Percentiles rank a stretch among this genome's conserved stretches.
Evolutionary conservation across 2,797 vertebrate species (phyloP).

Genomic region (Lithobates pipiens): DNA sequence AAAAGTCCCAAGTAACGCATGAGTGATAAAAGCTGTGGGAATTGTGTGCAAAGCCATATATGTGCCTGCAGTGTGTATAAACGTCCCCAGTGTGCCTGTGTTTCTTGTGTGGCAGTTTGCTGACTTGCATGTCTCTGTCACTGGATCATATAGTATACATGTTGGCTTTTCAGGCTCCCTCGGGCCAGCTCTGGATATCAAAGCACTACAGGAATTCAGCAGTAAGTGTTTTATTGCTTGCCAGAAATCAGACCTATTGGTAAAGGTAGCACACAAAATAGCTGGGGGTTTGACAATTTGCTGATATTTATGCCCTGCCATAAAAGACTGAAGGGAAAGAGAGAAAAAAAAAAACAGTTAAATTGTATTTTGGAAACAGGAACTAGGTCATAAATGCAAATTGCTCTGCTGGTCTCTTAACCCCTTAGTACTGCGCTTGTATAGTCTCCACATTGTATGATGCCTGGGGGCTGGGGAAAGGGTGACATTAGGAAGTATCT

Average conservation of each 20-base stretch:
- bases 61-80: background rate
- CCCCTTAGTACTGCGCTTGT: conserved; percentile 1
- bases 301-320: conserved; percentile 81
- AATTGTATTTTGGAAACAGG: conserved; percentile 86
- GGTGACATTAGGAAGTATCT: conserved; percentile 79
- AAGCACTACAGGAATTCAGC: conserved; percentile 82
- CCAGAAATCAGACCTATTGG: conserved; percentile 87
- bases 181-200: conserved; percentile 76
- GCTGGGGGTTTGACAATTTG: conserved; percentile 84
- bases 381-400: conserved; percentile 92
- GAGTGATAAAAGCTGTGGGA: background rate
- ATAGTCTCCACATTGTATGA: conserved; percentile 41
- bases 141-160: conserved; percentile 35
- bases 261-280: conserved; percentile 85
- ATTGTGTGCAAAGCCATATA: background rate
- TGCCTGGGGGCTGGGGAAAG: conserved; percentile 73
- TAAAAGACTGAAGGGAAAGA: conserved; percentile 73
- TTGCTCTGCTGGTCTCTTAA: conserved; percentile 80
- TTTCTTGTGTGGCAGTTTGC: conserved; percentile 18
- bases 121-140: conserved; percentile 10
- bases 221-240: conserved; percentile 90
- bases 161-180: conserved; percentile 72
- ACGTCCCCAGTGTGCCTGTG: background rate
- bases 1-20: background rate
- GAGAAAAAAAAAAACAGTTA: conserved; percentile 76